phyloP scores from a whole-genome alignment of 2,113 vertebrate genomes.

The Ibidorhyncha struthersii region DNA sequence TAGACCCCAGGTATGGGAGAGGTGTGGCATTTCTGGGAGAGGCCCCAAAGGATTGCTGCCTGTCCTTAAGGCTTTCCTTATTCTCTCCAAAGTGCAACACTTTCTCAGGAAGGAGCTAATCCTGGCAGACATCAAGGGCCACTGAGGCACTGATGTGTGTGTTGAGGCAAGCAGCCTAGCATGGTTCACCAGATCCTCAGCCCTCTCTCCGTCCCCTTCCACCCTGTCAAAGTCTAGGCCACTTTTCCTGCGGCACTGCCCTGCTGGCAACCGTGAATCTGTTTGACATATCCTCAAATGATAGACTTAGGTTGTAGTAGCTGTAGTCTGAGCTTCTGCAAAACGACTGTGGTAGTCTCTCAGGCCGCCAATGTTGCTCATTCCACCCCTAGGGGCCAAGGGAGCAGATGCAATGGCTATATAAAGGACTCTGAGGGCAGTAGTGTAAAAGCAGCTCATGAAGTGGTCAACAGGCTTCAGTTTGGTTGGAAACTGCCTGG shows the following conservation, averaged over 20 bases:
- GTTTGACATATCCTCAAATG: too few relatives aligned
- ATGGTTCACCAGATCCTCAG: background rate
- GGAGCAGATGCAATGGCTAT: background rate
- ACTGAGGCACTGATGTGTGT: rapidly evolving
- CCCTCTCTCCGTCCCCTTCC: background rate
- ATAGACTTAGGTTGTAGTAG: too few relatives aligned
- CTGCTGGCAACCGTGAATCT: background rate
- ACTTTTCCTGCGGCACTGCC: background rate
- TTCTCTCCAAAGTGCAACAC: background rate
- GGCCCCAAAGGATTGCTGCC: background rate
- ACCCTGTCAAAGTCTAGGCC: background rate
- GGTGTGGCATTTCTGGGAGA: background rate
- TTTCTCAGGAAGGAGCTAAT: background rate
- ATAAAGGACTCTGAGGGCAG: background rate
- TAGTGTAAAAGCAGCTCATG: background rate
- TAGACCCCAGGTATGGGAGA: background rate
- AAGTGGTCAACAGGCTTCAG: background rate
- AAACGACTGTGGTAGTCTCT: background rate
- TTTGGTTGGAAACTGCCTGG: background rate
- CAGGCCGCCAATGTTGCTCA: background rate
- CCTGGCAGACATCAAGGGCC: background rate
- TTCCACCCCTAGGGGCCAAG: background rate
- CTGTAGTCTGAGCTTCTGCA: background rate
- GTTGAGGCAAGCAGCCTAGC: background rate
- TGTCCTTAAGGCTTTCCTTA: background rate